Conservation (phyloP, 2,888 invertebrate species). For the Epinotia nisella region DNA sequence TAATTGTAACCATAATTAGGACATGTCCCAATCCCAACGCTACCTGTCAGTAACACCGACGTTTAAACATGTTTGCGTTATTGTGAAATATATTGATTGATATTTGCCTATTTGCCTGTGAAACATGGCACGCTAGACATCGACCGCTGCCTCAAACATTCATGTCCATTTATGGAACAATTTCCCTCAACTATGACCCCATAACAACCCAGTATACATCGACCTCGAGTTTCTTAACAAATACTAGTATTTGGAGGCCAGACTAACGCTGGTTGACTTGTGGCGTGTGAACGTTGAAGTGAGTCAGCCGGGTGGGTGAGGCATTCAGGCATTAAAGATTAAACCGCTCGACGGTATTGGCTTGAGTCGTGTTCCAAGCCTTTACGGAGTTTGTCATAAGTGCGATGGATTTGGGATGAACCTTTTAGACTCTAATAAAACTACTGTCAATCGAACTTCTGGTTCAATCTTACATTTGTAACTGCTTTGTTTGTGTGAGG, state of each 20-base stretch:
- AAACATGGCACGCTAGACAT: not conserved
- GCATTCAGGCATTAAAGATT: not conserved
- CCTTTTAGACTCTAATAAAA: not conserved
- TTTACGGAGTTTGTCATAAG: not conserved
- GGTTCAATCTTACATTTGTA: too few relatives aligned
- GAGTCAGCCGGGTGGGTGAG: not conserved
- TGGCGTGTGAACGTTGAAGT: not conserved
- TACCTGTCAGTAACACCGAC: not conserved
- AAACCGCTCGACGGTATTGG: not conserved
- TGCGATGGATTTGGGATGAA: not conserved
- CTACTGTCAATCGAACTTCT: not conserved
- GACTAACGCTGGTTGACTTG: not conserved
- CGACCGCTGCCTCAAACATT: constrained; percentile 13
- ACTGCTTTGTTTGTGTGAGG: too few relatives aligned
- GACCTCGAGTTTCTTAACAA: too few relatives aligned
- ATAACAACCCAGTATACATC: too few relatives aligned
- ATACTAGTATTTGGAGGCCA: too few relatives aligned
- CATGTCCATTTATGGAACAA: not conserved
- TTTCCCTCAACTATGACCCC: too few relatives aligned
- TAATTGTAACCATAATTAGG: not conserved
- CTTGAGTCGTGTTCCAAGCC: not conserved
- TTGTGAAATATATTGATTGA: not conserved
- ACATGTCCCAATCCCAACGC: not conserved
- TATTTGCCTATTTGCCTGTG: too few relatives aligned
- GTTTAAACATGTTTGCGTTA: not conserved